Base-by-base conservation (phyloP, 2,113 vertebrate genomes). In the Nanger granti region DNA sequence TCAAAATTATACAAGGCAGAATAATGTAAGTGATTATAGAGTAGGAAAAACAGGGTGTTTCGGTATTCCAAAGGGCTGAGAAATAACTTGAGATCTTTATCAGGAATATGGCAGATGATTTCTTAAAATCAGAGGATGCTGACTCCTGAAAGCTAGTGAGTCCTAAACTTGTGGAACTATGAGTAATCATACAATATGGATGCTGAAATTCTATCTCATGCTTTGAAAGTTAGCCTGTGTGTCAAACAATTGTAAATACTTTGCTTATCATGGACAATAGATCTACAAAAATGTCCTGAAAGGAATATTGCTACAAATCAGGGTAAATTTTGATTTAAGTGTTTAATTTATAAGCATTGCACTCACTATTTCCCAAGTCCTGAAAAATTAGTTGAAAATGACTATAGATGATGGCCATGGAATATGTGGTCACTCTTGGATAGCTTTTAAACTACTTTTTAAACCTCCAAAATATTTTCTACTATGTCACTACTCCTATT, bases 371-470 rank as follows among this genome's bases (percentile, higher is more conserved):
- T 92, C 59, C 66, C 31, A 83, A 73, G 41, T 37, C 55, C 41
- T 92, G 17, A 89, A 97, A 94, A 92, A 92, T 79, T 59, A 89
- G 11, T 59, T 95, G 29, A 87, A 44, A 80, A 83, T 93, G 47
- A 76, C 26, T 57, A 28, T 1, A 37, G 95, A 83, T n/a, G 22
- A 54, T 64, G 59, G 10, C 8, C 26, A 2, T 57, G 47, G 8
- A 89, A 66, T 55, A 86, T 18, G 4, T 80, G 47, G 49, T 60
- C 47, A 41, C 86, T 91, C 20, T 31, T 62, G 11, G 29, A 13
- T 93, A 85, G 28, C 31, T 93, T 95, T 91, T 60, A 2, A 88
- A 91, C 59, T 91, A 66, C 2, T n/a, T 41, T 93, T 95, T 86
- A 52, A 94, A 79, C n/a, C 34, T 76, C 22, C 9, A 44, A 88